Evolutionary conservation across 2,888 invertebrate genomes (phyloP).

Genomic region (Onthophagus sagittarius): DNA sequence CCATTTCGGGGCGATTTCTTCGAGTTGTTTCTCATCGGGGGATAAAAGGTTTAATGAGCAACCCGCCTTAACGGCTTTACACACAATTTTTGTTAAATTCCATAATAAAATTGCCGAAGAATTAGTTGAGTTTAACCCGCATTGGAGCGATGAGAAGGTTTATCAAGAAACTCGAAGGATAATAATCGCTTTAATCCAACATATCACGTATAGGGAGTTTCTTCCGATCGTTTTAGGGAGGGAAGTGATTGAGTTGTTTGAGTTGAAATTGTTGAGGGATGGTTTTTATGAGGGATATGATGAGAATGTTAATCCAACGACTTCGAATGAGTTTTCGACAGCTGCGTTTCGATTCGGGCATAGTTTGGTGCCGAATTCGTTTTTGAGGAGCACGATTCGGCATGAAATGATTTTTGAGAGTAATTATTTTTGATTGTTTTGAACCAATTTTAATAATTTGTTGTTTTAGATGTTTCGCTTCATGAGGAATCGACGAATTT

Average conservation of each 20-base stretch:
- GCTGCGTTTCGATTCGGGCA: slow-evolving; percentile 87
- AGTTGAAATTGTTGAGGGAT: slow-evolving; percentile 61
- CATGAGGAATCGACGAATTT: slow-evolving; percentile 73
- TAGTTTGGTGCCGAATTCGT: slow-evolving; percentile 76
- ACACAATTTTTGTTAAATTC: slow-evolving; percentile 70
- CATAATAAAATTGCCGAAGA: slow-evolving; percentile 72
- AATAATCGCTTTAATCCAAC: slow-evolving; percentile 76
- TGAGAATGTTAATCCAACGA: slow-evolving; percentile 64
- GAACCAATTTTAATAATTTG: neutral
- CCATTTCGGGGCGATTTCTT: slow-evolving; percentile 65
- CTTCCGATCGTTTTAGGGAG: slow-evolving; percentile 75
- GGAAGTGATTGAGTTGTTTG: slow-evolving; percentile 73
- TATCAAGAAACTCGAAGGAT: slow-evolving; percentile 83
- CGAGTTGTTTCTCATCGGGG: slow-evolving; percentile 74
- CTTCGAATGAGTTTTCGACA: slow-evolving; percentile 74
- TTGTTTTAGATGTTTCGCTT: slow-evolving; percentile 66
- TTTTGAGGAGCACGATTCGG: slow-evolving; percentile 67
- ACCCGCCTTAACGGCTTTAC: slow-evolving; percentile 71
- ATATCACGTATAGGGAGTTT: slow-evolving; percentile 80
- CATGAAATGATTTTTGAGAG: slow-evolving; percentile 69
- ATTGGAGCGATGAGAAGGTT: slow-evolving; percentile 85
- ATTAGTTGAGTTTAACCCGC: slow-evolving; percentile 69
- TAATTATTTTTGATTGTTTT: slow-evolving; percentile 43
- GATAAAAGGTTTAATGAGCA: slow-evolving; percentile 78
- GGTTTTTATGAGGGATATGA: slow-evolving; percentile 73